Evolutionary conservation across 2,888 invertebrate genomes (phyloP).

Genomic region (Icerya purchasi): DNA sequence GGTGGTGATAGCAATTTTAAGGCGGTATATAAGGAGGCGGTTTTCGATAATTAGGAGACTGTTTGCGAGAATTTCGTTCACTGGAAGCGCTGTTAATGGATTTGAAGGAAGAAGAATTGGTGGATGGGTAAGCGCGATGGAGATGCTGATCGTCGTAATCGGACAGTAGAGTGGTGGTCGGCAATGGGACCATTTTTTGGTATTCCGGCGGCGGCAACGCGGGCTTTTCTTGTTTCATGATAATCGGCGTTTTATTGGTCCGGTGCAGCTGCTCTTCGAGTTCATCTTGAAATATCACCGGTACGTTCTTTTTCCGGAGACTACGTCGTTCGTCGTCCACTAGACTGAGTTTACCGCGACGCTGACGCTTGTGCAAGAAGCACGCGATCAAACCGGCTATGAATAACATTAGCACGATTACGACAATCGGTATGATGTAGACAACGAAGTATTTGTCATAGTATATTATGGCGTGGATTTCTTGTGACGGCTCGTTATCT

Average conservation of each 20-base stretch:
- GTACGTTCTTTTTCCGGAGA: slow-evolving; percentile 64
- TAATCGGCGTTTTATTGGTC: slow-evolving; percentile 76
- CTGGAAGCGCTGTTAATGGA: neutral
- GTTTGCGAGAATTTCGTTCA: slow-evolving; percentile 34
- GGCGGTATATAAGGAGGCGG: slow-evolving; percentile 95
- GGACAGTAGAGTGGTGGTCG: slow-evolving; percentile 22
- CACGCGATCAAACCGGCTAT: slow-evolving; percentile 73
- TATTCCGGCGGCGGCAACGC: slow-evolving; percentile 70
- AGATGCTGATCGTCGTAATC: slow-evolving; percentile 46
- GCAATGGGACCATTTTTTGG: slow-evolving; percentile 31
- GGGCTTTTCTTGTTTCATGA: slow-evolving; percentile 85
- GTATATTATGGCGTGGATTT: slow-evolving; percentile 22
- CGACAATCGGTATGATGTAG: slow-evolving; percentile 69
- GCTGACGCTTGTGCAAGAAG: slow-evolving; percentile 57
- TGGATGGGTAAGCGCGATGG: slow-evolving; percentile 73
- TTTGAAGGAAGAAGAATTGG: slow-evolving; percentile 44
- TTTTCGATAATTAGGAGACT: slow-evolving; percentile 77
- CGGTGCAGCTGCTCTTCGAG: slow-evolving; percentile 79
- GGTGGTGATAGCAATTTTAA: slow-evolving; percentile 40
- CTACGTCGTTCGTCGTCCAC: slow-evolving; percentile 59
- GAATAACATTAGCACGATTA: slow-evolving; percentile 69
- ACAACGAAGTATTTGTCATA: slow-evolving; percentile 35
- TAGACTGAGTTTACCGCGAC: slow-evolving; percentile 58
- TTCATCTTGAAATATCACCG: slow-evolving; percentile 93
- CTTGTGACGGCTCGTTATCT: slow-evolving; percentile 23